Conservation (phyloP, 2,888 invertebrate genomes). For the Carpatolechia fugitivella region DNA sequence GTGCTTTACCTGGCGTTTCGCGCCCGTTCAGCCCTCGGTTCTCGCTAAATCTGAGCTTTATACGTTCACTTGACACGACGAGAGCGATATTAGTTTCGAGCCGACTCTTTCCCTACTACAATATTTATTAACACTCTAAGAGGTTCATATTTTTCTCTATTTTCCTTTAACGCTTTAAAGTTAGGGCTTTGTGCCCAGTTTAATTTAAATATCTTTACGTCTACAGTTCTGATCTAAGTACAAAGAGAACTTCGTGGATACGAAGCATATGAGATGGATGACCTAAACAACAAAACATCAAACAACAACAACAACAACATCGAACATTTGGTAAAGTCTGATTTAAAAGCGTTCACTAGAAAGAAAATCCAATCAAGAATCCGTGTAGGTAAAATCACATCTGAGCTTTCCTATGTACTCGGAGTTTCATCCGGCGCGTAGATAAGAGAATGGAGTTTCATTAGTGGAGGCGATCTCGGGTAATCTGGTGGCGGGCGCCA, state of each 20-base stretch:
- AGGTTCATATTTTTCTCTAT: slow-evolving; percentile 37
- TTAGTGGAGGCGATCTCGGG: slow-evolving; percentile 54
- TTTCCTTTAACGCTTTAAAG: slow-evolving; percentile 1
- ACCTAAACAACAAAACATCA: too few species aligned
- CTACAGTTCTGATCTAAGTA: background rate
- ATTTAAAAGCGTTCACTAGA: too few species aligned
- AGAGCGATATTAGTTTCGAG: slow-evolving; percentile 77
- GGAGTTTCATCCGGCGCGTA: slow-evolving; percentile 28
- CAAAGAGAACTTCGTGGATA: background rate
- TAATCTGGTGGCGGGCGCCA: slow-evolving; percentile 69
- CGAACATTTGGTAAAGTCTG: too few species aligned
- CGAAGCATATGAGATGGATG: background rate
- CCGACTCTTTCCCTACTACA: slow-evolving; percentile 71
- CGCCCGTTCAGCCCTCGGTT: slow-evolving; percentile 73
- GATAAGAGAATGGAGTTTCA: slow-evolving; percentile 55
- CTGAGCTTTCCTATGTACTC: background rate
- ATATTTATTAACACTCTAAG: slow-evolving; percentile 73
- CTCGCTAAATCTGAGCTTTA: slow-evolving; percentile 78
- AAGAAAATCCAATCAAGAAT: background rate
- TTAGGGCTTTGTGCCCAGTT: slow-evolving; percentile 8
- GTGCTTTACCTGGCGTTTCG: slow-evolving; percentile 76
- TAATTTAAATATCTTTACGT: background rate
- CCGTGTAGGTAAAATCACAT: background rate
- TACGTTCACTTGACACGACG: slow-evolving; percentile 79
- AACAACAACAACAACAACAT: too few species aligned